phyloP scores from a whole-genome alignment of 2,797 vertebrate species.

The Urocyon cinereoargenteus region DNA sequence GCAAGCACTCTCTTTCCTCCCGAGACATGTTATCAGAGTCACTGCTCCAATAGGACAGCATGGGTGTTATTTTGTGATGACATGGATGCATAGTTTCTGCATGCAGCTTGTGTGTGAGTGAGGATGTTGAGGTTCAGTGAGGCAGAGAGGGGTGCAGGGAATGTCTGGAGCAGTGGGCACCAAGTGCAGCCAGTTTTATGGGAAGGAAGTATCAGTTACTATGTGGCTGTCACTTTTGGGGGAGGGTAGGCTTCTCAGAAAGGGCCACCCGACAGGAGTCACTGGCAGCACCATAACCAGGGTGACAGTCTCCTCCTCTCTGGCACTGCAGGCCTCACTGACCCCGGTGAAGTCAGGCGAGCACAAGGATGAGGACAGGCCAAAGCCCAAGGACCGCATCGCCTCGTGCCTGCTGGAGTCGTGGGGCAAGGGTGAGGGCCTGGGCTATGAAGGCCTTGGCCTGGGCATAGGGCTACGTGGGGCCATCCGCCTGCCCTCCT shows the following conservation, averaged over 20 bases:
- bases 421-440: constrained; percentile 97
- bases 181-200: neutral
- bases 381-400: constrained; percentile 95
- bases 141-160: accelerated
- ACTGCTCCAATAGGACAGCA: neutral
- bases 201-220: neutral
- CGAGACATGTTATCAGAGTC: accelerated
- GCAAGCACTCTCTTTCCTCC: accelerated
- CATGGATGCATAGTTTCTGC: accelerated
- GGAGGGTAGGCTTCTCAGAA: neutral
- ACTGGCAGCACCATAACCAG: accelerated
- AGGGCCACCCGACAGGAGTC: neutral
- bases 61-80: neutral
- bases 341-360: constrained; percentile 96
- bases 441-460: constrained; percentile 96
- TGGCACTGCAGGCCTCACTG: constrained; percentile 90
- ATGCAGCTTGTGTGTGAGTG: accelerated
- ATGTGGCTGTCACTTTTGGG: accelerated
- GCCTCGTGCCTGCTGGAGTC: constrained; percentile 96
- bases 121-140: neutral
- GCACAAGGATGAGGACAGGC: constrained; percentile 94
- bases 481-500: constrained; percentile 97
- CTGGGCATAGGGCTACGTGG: constrained; percentile 96
- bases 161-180: accelerated
- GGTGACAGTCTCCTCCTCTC: neutral